Evolutionary conservation across 2,888 invertebrate species (phyloP), one percentile per base, ranked within the genome.

Genomic region (Cryptophagus acutangulus): DNA sequence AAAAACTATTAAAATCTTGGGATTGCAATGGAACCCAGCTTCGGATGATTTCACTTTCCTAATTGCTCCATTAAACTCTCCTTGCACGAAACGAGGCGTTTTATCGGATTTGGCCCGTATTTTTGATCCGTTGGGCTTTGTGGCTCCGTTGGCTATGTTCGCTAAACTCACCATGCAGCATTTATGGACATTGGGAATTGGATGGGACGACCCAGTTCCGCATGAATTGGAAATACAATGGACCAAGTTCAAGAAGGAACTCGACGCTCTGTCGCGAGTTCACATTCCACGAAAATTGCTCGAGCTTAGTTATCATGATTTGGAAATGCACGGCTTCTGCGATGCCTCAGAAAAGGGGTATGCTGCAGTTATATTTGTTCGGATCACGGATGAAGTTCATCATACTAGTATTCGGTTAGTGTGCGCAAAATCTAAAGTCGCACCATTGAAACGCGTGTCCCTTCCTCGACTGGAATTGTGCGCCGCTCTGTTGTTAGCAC

Each of bases 91-190:
- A 33, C 33, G 55, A 26, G 39, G 15, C 13, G 46, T 58, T 26
- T 40, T 54, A 38, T 45, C 49, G 1, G 44, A 54, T 13, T 28
- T 54, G 3, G 48, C 47, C 14, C n/a, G n/a, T n/a, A n/a, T n/a
- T n/a, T n/a, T n/a, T n/a, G n/a, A n/a, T n/a, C n/a, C n/a, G n/a
- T n/a, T 36, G 33, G 52, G 52, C 8, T 54, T 49, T 41, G 16
- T 54, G 8, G 36, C 41, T 3, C 54, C 51, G 3, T 2, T 40
- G 2, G 43, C 45, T n/a, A 26, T 56, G 6, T 25, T 39, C 17
- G 46, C 51, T n/a, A 58, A 57, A 38, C 25, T 45, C 14, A 15
- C 55, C 10, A 41, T 56, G 8, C 55, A 58, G 36, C 28, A 36
- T 24, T 13, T 46, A 10, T 47, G 45, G 42, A 30, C 17, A n/a